Evolutionary conservation across 2,113 vertebrate species (phyloP), one percentile per base, ranked within the genome.

Genomic region (Panthera leo): DNA sequence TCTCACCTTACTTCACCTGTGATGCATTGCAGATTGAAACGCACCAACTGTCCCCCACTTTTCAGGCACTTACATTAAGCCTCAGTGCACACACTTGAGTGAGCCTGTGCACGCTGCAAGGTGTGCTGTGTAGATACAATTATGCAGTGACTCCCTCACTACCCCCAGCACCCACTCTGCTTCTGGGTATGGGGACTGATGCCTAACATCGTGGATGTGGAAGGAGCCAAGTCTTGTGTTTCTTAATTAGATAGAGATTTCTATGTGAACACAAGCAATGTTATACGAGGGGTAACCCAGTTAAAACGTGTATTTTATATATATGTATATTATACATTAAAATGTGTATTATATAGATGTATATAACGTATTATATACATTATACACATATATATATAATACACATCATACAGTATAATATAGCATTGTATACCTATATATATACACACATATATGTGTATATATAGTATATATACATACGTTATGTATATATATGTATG

Each of bases 41-140:
- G 7, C 7, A 16, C 31, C 31, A 16, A 23, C 3, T 7, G 48
- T 65, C 16, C 3, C 39, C 25, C 12, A 11, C 4, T 78, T 11
- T 79, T 51, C 23, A 51, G 2, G 18, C 4, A 29, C 31, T 80
- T 65, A 36, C 16, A 16, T 5, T 5, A n/a, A 86, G n/a, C 5
- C 34, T 27, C 7, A 25, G 34, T 18, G 14, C 34, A 36, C 48
- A 23, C 9, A 36, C 21, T 10, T 9, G 5, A 25, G 5, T 34
- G 39, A 51, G 21, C 31, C 68, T 3, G 8, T 15, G 34, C 31
- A 13, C 12, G 19, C 11, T 3, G 51, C 14, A 4, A 51, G 34
- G 68, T 21, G n/a, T 4, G n/a, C 7, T 0, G 11, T 13, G 42
- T 48, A 48, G 7, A 23, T 36, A 36, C 1, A n/a, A 1, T 7